A percentile compares a stretch with the other conserved stretches of the same genome.
These are phyloP conservation scores for Lepus americanus DNA, from an alignment of 2,113 vertebrate genomes.

Conservation along the genomic window DNA sequence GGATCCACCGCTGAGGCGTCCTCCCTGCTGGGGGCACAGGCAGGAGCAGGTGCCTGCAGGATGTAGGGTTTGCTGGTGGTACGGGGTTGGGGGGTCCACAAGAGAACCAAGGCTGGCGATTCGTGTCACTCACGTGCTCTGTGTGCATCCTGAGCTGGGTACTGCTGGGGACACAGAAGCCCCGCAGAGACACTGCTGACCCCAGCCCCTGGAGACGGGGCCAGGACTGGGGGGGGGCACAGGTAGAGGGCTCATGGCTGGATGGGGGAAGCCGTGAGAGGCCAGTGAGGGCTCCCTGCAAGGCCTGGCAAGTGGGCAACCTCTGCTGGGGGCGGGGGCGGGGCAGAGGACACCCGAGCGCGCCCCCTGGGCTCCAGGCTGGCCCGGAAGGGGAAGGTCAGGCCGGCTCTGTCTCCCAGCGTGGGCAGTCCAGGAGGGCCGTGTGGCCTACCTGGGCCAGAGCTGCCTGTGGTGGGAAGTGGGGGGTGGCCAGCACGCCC, in stretches of 20 bases:
- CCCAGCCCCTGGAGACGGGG: not conserved
- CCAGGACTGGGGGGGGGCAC: not conserved
- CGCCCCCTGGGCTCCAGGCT: not conserved
- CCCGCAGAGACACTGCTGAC: not conserved
- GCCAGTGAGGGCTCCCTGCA: not conserved
- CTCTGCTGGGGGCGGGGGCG: too few relatives aligned
- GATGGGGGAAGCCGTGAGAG: not conserved
- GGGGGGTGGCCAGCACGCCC: accelerated
- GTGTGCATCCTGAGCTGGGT: not conserved
- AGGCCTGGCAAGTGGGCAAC: not conserved
- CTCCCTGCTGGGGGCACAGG: not conserved
- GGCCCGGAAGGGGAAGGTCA: not conserved
- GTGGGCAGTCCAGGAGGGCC: not conserved
- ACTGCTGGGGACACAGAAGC: not conserved
- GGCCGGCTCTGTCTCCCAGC: not conserved
- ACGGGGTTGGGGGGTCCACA: not conserved
- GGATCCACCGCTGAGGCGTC: not conserved
- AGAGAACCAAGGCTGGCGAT: not conserved
- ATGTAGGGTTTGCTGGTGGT: not conserved
- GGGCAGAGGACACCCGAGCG: not conserved
- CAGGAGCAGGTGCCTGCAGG: not conserved
- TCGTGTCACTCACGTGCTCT: not conserved
- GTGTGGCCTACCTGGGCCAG: accelerated
- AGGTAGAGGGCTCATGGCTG: not conserved
- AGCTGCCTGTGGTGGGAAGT: not conserved